Evolutionary conservation across 2,797 vertebrate genomes (phyloP).

Genomic region (Ctenopoma multispine): DNA sequence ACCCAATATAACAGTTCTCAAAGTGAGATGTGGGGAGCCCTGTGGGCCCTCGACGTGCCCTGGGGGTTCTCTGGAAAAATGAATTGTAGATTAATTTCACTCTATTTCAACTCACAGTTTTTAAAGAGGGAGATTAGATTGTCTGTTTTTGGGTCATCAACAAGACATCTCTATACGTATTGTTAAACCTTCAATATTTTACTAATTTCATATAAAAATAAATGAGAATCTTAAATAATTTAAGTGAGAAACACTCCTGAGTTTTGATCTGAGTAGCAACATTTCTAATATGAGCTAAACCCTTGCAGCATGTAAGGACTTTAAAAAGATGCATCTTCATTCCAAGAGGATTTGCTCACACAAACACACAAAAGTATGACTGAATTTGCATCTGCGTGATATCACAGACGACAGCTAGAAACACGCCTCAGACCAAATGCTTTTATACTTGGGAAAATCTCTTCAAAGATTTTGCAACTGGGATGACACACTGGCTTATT

Average conservation of each 20-base stretch:
- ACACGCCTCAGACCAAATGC: conserved; percentile 35
- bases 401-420: conserved; percentile 45
- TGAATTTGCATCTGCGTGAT: conserved; percentile 33
- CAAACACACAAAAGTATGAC: conserved; percentile 18
- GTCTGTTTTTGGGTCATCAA: conserved; percentile 67
- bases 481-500: conserved; percentile 60
- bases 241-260: not conserved
- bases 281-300: not conserved
- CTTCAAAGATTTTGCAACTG: conserved; percentile 59
- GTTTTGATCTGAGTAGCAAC: not conserved
- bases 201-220: not conserved
- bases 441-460: conserved; percentile 59
- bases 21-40: conserved; percentile 65
- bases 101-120: conserved; percentile 61
- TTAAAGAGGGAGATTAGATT: conserved; percentile 39
- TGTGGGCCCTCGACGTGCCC: conserved; percentile 41
- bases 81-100: conserved; percentile 70
- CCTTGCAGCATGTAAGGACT: not conserved
- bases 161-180: conserved; percentile 60
- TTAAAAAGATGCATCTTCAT: not conserved
- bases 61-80: conserved; percentile 62
- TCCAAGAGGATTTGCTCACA: conserved; percentile 13
- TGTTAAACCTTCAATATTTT: conserved; percentile 2
- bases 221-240: not conserved
- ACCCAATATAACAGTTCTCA: conserved; percentile 68